These are phyloP conservation scores for Schizothorax lantsangensis DNA, from an alignment of 2,797 vertebrate species.

Conservation along the genomic window DNA sequence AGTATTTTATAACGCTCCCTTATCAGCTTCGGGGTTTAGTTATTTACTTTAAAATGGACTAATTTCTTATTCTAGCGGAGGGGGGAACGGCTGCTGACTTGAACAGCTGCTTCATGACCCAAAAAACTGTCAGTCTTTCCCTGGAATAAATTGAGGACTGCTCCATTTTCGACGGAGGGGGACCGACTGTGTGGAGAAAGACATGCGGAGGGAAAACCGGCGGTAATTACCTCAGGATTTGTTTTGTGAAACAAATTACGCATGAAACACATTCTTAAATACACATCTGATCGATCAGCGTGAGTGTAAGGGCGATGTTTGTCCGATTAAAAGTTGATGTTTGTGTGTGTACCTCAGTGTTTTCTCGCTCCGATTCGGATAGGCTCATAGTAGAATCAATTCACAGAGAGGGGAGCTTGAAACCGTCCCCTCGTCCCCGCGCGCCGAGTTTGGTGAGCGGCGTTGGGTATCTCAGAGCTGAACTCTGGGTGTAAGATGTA, in stretches of 20 bases:
- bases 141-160: slow-evolving; percentile 90
- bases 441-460: slow-evolving; percentile 77
- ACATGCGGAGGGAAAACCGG: slow-evolving; percentile 11
- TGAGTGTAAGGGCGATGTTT: slow-evolving; percentile 58
- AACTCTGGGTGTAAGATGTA: slow-evolving; percentile 83
- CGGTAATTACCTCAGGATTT: neutral
- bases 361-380: slow-evolving; percentile 70
- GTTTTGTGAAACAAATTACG: neutral
- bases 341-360: slow-evolving; percentile 58
- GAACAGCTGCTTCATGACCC: slow-evolving; percentile 91
- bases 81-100: slow-evolving; percentile 75
- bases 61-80: slow-evolving; percentile 88
- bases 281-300: neutral
- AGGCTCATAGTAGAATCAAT: slow-evolving; percentile 88
- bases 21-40: slow-evolving; percentile 84
- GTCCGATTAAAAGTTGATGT: slow-evolving; percentile 15
- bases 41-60: slow-evolving; percentile 90
- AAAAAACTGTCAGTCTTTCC: slow-evolving; percentile 93
- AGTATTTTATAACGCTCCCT: slow-evolving; percentile 81
- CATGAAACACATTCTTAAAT: neutral
- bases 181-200: slow-evolving; percentile 22
- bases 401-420: slow-evolving; percentile 86
- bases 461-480: slow-evolving; percentile 69
- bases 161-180: slow-evolving; percentile 75
- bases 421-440: slow-evolving; percentile 77